These are phyloP conservation scores for Plectropomus leopardus DNA, from an alignment of 2,113 vertebrate species.

Conservation along the genomic window DNA sequence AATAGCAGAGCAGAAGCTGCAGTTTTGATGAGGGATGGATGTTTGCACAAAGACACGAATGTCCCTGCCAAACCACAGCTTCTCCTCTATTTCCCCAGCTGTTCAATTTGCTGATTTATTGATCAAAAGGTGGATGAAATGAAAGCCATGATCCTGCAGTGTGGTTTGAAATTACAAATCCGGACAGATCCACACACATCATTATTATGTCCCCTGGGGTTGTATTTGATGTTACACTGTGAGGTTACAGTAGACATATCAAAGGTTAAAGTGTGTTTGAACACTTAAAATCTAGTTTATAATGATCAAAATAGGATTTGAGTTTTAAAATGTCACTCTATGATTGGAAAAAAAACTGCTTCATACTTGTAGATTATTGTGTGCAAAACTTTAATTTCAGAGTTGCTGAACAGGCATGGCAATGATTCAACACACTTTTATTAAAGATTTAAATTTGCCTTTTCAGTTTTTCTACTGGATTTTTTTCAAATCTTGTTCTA, in stretches of 20 bases:
- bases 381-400: not conserved
- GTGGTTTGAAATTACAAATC: constrained; percentile 19
- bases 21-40: constrained; percentile 20
- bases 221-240: not conserved
- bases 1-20: not conserved
- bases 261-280: not conserved
- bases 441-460: not conserved
- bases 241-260: not conserved
- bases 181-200: not conserved
- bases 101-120: constrained; percentile 26
- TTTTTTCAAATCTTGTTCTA: not conserved
- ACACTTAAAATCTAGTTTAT: not conserved
- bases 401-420: not conserved
- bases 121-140: constrained; percentile 40
- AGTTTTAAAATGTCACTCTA: not conserved
- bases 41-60: not conserved
- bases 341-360: not conserved
- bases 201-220: not conserved
- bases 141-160: not conserved
- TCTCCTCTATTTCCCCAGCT: constrained; percentile 1
- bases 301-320: not conserved
- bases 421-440: not conserved
- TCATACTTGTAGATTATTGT: not conserved
- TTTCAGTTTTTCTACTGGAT: not conserved
- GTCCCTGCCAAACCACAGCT: not conserved